Evolutionary conservation across 2,113 vertebrate genomes (phyloP), one percentile per base, ranked within the genome.

Genomic region (Indicator indicator): DNA sequence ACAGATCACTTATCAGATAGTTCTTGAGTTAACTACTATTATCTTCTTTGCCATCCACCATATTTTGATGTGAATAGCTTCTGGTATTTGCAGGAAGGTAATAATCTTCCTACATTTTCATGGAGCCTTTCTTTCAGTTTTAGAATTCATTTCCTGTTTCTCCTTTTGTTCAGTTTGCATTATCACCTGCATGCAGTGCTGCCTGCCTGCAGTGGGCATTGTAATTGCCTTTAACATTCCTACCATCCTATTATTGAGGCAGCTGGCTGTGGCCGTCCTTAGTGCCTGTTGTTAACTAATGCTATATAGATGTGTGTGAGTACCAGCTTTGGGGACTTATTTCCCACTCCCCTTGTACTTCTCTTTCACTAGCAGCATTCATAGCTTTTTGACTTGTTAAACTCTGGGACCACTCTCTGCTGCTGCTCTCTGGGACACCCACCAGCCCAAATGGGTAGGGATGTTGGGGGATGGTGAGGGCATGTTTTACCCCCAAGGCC

Each of bases 1-100:
- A 96, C 6, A 17, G 93, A 94, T 95, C 91, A 94, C 85, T 96
- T 94, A 88, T 86, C 89, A 95, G 87, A 90, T 78, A 90, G 87
- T 90, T 93, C 92, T 94, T 95, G 79, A 82, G 70, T 72, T 97
- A 95, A 90, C 95, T 96, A 89, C 83, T 89, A 94, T 92, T 94
- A 94, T 95, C 80, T 79, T 70, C 88, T 68, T 83, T 95, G 65
- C 87, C 88, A 86, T 89, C 69, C 87, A 56, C 77, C 82, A 81
- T 86, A 90, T 88, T 94, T 90, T 88, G 80, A 82, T 63, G 48
- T 55, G 83, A 96, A 95, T 79, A 46, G 58, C 85, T 95, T 84
- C 77, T 9, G 19, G 58, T 75, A 90, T 83, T 91, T 89, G 60
- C 74, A 81, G 69, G 44, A 33, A 83, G 54, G 69, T 65, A 83